phyloP scores from a whole-genome alignment of 2,113 vertebrate genomes.

The Apistogramma diplotaenia region DNA sequence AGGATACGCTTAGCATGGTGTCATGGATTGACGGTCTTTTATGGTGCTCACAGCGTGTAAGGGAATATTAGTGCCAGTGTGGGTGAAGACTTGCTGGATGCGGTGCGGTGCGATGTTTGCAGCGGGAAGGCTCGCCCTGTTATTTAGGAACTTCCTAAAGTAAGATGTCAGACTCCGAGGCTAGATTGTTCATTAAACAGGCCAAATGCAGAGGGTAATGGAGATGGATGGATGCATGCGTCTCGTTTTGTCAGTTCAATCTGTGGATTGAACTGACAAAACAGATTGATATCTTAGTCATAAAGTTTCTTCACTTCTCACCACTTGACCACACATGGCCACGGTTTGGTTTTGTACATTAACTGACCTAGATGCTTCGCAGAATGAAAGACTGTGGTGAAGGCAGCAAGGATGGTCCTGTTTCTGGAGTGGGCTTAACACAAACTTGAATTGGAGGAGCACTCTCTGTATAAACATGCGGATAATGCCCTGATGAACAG shows the following conservation, averaged over 20 bases:
- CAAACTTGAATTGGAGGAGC: slow-evolving; percentile 26
- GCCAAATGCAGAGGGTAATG: background rate
- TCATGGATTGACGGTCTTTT: slow-evolving; percentile 48
- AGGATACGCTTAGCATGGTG: slow-evolving; percentile 53
- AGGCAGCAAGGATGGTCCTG: slow-evolving; percentile 15
- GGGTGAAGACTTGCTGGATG: slow-evolving; percentile 24
- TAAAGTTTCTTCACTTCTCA: slow-evolving; percentile 1
- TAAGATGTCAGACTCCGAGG: background rate
- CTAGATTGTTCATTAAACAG: slow-evolving; percentile 13
- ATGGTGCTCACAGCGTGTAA: slow-evolving; percentile 46
- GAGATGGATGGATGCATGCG: background rate
- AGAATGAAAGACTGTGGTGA: slow-evolving; percentile 24
- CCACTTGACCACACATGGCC: slow-evolving; percentile 48
- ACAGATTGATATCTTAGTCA: background rate
- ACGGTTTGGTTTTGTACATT: slow-evolving; percentile 9
- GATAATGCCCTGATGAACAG: slow-evolving; percentile 21
- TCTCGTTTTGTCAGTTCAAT: slow-evolving; percentile 8
- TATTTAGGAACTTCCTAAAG: slow-evolving; percentile 11
- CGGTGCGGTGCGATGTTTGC: slow-evolving; percentile 4
- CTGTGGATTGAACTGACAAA: too few relatives aligned
- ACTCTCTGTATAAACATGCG: slow-evolving; percentile 11
- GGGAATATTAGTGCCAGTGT: slow-evolving; percentile 45
- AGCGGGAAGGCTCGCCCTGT: slow-evolving; percentile 12
- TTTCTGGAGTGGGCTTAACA: slow-evolving; percentile 43
- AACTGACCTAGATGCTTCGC: slow-evolving; percentile 52